These are phyloP conservation scores for Caenorhabditis uteleia DNA, from an alignment of 2,888 invertebrate genomes.

Conservation along the genomic window DNA sequence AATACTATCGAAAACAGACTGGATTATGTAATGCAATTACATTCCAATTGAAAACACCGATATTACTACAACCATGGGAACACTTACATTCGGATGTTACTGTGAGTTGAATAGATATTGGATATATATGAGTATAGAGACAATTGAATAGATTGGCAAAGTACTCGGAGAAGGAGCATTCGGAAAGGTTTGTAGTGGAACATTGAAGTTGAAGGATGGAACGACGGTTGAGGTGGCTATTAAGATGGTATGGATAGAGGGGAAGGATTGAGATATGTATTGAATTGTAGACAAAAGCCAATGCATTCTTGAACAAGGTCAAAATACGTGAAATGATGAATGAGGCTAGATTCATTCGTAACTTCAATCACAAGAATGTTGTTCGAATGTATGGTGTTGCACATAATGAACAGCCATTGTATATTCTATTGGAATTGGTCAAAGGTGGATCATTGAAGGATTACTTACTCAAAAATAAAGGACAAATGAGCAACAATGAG, in stretches of 20 bases:
- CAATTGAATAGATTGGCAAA: slow-evolving; percentile 7
- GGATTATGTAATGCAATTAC: slow-evolving; percentile 4
- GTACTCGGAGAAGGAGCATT: slow-evolving; percentile 41
- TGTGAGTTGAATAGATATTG: too few relatives aligned
- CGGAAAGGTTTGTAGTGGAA: slow-evolving; percentile 38
- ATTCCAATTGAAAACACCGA: slow-evolving; percentile 24
- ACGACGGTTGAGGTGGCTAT: slow-evolving; percentile 32
- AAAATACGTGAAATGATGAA: slow-evolving; percentile 49
- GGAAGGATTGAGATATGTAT: too few relatives aligned
- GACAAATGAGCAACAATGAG: neutral
- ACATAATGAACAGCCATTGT: slow-evolving; percentile 41
- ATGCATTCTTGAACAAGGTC: slow-evolving; percentile 19
- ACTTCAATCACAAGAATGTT: slow-evolving; percentile 38
- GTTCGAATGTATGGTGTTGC: slow-evolving; percentile 44
- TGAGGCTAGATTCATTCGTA: slow-evolving; percentile 40
- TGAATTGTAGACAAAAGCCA: slow-evolving; percentile 15
- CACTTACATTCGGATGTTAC: slow-evolving; percentile 33
- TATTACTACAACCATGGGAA: slow-evolving; percentile 32
- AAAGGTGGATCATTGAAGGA: slow-evolving; percentile 21
- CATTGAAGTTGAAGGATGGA: slow-evolving; percentile 20
- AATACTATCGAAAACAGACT: slow-evolving; percentile 15
- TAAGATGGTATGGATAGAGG: slow-evolving; percentile 25
- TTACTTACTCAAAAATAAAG: slow-evolving; percentile 10
- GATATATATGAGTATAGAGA: neutral
- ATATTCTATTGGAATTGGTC: slow-evolving; percentile 42